Evolutionary conservation across 1,140 invertebrate species (phyloP), one percentile per base, ranked within the genome.

Genomic region (Piezodorus guildinii): DNA sequence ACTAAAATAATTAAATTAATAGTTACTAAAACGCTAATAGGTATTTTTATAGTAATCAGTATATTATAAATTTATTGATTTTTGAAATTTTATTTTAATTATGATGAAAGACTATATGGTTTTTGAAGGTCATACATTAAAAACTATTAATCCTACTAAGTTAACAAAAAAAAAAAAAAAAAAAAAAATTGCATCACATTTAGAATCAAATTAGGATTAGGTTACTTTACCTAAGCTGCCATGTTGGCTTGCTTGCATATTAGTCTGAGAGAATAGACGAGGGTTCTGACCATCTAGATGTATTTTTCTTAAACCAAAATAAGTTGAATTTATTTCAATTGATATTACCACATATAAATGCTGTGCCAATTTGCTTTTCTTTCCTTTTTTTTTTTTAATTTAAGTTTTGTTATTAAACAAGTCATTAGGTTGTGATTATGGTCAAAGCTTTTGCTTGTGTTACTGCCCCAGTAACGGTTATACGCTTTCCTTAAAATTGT

Each of bases 341-440:
- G n/a, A 44, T 15, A 21, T 58, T 51, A 45, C 34, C 23, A 60
- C 43, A 21, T 65, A 30, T 45, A 21, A 60, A 44, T 64, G 64
- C 60, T 65, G 64, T 65, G 64, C 59, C 59, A 65, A 65, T 65
- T 52, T 54, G 23, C 34, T 39, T 64, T 46, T 60, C n/a, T 59
- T 39, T 25, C 8, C 27, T 62, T 62, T 46, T 27, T 16, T 45
- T 61, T 54, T 62, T 44, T 60, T 49, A 62, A 16, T 39, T 39
- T 45, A 27, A 65, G 46, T 46, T 65, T 43, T 51, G 14, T 56
- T 21, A 23, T 56, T 56, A 23, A 56, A 54, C 16, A 27, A 25
- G 23, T 52, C 25, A 39, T 30, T 44, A 51, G 39, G 25, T 44
- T 49, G 60, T 45, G 21, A 59, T 39, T 25, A 44, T 63, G 51